These are phyloP conservation scores for Oxycera nigricornis DNA, from an alignment of 2,888 invertebrate species.

Conservation along the genomic window DNA sequence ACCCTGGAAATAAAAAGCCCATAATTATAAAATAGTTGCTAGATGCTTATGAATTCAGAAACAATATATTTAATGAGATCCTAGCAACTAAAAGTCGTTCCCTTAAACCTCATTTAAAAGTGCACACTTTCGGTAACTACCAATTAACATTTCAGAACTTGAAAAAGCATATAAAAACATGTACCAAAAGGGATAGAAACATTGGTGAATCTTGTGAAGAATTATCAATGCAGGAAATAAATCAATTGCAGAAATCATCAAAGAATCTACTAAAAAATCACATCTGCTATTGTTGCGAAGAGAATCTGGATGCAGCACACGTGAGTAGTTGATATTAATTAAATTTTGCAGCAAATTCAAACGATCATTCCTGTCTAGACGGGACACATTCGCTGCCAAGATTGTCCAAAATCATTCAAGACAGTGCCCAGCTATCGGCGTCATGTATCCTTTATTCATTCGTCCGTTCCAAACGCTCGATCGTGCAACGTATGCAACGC, in stretches of 20 bases:
- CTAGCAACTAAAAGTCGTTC: too few relatives aligned
- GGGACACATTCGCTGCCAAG: conserved; percentile 62
- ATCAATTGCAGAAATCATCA: neutral
- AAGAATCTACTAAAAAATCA: conserved; percentile 57
- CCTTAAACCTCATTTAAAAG: neutral
- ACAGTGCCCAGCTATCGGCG: conserved; percentile 70
- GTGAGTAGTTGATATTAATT: conserved; percentile 50
- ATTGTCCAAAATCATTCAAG: conserved; percentile 78
- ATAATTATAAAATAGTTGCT: too few relatives aligned
- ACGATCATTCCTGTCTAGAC: conserved; percentile 51
- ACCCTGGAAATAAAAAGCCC: too few relatives aligned
- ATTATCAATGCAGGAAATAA: neutral
- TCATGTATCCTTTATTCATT: conserved; percentile 75
- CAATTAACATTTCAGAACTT: conserved; percentile 50
- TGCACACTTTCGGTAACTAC: neutral
- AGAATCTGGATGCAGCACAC: conserved; percentile 60
- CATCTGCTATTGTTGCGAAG: conserved; percentile 60
- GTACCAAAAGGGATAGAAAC: conserved; percentile 51
- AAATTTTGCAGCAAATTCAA: neutral
- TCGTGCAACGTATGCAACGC: conserved; percentile 73
- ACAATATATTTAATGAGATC: too few relatives aligned
- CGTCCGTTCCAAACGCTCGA: conserved; percentile 67
- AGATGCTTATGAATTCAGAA: too few relatives aligned
- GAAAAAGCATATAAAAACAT: conserved; percentile 58
- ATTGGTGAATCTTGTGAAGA: conserved; percentile 23